phyloP scores from a whole-genome alignment of 2,888 invertebrate species.

The Drosophila pullipes region DNA sequence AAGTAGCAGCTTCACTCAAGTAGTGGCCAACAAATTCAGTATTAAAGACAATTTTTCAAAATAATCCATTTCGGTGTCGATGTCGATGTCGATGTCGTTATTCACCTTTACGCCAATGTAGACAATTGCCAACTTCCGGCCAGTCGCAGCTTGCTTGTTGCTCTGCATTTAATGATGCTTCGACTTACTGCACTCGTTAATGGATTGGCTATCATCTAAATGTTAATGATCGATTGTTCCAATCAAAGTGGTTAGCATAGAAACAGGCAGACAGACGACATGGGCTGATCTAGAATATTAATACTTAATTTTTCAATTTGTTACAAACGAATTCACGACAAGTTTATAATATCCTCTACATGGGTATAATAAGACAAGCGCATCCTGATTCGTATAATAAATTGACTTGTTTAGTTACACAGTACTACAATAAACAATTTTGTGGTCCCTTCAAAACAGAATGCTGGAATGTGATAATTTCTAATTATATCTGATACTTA shows the following conservation, averaged over 20 bases:
- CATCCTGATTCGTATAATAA: not conserved
- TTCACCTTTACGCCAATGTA: not conserved
- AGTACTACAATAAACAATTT: not conserved
- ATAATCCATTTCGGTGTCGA: slow-evolving; percentile 22
- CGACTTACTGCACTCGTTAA: not conserved
- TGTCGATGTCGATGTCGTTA: slow-evolving; percentile 16
- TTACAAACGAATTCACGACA: not conserved
- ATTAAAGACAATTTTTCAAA: slow-evolving; percentile 11
- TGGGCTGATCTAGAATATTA: not conserved
- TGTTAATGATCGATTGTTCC: not conserved
- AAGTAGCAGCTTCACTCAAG: slow-evolving; percentile 12
- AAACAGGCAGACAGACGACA: too few relatives aligned
- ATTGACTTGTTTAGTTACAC: not conserved
- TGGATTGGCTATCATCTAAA: not conserved
- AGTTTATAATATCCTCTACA: not conserved
- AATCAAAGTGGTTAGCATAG: not conserved
- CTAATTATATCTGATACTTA: not conserved
- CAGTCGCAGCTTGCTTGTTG: slow-evolving; percentile 4
- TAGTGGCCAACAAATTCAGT: slow-evolving; percentile 24
- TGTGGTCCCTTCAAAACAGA: not conserved
- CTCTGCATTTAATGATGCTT: slow-evolving; percentile 13
- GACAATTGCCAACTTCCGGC: slow-evolving; percentile 27
- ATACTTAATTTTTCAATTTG: not conserved
- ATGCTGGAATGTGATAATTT: not conserved
- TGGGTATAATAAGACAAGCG: not conserved